These are phyloP conservation scores for Etheostoma cragini DNA, from an alignment of 2,113 vertebrate genomes.

Conservation along the genomic window DNA sequence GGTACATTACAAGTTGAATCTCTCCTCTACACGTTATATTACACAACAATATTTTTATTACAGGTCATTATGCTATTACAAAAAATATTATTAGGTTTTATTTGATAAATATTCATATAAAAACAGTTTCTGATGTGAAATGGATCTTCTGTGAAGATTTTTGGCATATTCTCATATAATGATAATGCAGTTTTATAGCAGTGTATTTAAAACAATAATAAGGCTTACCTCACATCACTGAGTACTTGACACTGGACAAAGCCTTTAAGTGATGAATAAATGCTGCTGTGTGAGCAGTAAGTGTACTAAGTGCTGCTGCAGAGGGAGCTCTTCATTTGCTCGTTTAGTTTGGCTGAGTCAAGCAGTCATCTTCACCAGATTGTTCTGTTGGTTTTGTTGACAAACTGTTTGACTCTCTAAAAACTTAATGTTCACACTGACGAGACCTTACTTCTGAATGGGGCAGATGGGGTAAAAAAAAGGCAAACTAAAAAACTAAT, in stretches of 20 bases:
- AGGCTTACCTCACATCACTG: not conserved
- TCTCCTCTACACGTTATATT: not conserved
- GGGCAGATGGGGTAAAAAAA: not conserved
- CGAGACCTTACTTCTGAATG: not conserved
- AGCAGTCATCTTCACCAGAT: not conserved
- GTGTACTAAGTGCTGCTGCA: not conserved
- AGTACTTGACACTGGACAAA: not conserved
- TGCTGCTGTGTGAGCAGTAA: not conserved
- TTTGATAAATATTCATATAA: not conserved
- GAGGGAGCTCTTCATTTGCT: conserved; percentile 4
- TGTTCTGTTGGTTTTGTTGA: not conserved
- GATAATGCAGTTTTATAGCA: not conserved
- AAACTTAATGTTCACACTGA: not conserved
- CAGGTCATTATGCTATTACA: no score
- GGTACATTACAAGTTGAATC: not conserved
- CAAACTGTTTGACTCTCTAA: not conserved
- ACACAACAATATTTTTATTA: not conserved
- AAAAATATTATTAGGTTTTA: no score
- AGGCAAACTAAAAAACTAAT: not conserved
- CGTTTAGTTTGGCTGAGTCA: not conserved
- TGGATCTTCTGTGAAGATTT: not conserved
- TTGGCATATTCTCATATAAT: not conserved
- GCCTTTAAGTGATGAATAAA: not conserved
- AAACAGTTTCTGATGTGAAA: not conserved
- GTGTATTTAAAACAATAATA: not conserved